Evolutionary conservation across 2,113 vertebrate genomes (phyloP), one percentile per base, ranked within the genome.

Genomic region (Calidris pugnax): DNA sequence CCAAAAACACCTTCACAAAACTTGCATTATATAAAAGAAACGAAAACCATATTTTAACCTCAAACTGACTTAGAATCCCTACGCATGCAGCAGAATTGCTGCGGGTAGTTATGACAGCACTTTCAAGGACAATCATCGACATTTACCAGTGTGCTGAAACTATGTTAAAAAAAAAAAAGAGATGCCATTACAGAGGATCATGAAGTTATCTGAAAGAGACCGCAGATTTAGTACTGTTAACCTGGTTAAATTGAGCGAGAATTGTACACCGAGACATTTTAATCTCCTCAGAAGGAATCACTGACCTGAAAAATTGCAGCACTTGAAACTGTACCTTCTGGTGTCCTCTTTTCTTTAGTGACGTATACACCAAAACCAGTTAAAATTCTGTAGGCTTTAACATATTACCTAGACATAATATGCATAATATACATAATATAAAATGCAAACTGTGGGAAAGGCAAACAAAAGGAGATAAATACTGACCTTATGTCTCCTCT

Each of bases 261-360:
- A 87, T 10, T 69, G 20, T 80, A 93, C 37, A 85, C 41, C 0
- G 2, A 87, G 59, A 83, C 37, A 55, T 32, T 95, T 89, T 71
- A 74, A 43, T 77, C 75, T 94, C 85, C 45, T 76, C 74, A 79
- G 53, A 95, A 93, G 55, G 71, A 87, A 85, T 83, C 72, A 47
- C 37, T 93, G 94, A 96, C 82, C 74, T 80, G 74, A 80, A 88
- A 95, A 93, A 96, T 15, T 59, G 43, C 78, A 94, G 57, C 23
- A 33, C 32, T 89, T 72, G 72, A 80, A 94, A 79, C 2, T 0
- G 48, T 28, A 72, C 85, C 74, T 93, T 93, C 62, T 96, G 82
- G 53, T 83, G 75, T 48, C 62, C 37, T 93, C 71, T 93, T 87
- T 89, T 47, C 68, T 92, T 94, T 78, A 33, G 69, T 75, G 75